phyloP scores from a whole-genome alignment of 2,113 vertebrate species.

The Vanacampus margaritifer region DNA sequence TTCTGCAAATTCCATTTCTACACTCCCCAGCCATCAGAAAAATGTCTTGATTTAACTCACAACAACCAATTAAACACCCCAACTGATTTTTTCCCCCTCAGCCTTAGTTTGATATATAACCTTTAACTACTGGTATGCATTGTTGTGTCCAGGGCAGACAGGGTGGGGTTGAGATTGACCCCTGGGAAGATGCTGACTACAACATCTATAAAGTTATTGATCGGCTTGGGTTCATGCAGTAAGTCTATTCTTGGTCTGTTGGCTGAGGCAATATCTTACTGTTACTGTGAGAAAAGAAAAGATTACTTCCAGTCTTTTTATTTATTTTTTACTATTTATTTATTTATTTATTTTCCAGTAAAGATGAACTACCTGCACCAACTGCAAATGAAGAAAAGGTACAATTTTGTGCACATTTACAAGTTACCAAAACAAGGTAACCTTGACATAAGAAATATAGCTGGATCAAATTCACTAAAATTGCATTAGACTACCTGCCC shows the following conservation, averaged over 20 bases:
- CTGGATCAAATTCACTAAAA: neutral
- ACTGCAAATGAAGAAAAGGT: conserved; percentile 86
- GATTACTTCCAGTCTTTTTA: no score
- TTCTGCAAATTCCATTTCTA: neutral
- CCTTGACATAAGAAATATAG: neutral
- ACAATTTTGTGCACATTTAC: neutral
- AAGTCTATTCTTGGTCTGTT: conserved; percentile 37
- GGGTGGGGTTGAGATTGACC: conserved; percentile 77
- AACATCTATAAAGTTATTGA: conserved; percentile 80
- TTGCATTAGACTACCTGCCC: no score
- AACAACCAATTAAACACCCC: neutral
- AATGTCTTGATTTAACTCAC: no score
- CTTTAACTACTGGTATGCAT: neutral
- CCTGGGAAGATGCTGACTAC: conserved; percentile 84
- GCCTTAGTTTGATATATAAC: neutral
- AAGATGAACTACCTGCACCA: conserved; percentile 79
- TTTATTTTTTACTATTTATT: neutral
- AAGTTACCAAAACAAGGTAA: neutral
- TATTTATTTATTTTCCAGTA: conserved; percentile 57
- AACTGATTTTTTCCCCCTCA: neutral
- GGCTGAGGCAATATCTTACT: neutral
- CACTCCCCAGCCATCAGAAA: neutral
- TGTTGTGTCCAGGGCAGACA: conserved; percentile 72
- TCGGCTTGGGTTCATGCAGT: conserved; percentile 85
- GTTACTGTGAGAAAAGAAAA: neutral